Conservation (phyloP, 1,140 invertebrate species). For the Drosophila nasuta region DNA sequence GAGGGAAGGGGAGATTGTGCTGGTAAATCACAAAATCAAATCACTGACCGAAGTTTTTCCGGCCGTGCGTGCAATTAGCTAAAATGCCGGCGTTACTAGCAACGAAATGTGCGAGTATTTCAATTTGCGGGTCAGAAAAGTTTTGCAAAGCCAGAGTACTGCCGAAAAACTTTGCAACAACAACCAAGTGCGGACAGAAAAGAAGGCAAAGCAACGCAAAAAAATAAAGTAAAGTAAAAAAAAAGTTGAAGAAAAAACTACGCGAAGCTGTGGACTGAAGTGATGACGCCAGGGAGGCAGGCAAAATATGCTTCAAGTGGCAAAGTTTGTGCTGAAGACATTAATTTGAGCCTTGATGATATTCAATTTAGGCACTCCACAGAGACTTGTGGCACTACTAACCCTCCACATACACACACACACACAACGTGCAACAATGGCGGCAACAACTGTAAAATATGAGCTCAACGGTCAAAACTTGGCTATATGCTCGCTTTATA, state of each 20-base stretch:
- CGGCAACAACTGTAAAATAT: constrained; percentile 75
- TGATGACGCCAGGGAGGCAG: constrained; percentile 7
- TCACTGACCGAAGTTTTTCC: constrained; percentile 57
- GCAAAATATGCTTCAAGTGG: constrained; percentile 72
- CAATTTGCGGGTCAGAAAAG: constrained; percentile 71
- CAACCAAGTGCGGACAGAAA: constrained; percentile 62
- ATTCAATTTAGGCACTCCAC: constrained; percentile 81
- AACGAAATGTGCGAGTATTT: constrained; percentile 62
- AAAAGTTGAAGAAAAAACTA: background rate
- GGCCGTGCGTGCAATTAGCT: constrained; percentile 76
- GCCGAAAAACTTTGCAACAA: constrained; percentile 63
- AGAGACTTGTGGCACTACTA: constrained; percentile 68
- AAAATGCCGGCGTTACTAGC: constrained; percentile 40
- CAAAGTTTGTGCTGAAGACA: constrained; percentile 81
- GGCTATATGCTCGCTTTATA: constrained; percentile 25
- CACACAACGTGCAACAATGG: constrained; percentile 45
- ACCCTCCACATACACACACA: constrained; percentile 37
- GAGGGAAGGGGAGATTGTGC: background rate
- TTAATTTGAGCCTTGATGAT: constrained; percentile 82
- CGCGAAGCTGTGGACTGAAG: constrained; percentile 3
- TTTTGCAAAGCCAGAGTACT: constrained; percentile 36
- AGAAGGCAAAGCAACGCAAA: constrained; percentile 8
- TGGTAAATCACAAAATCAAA: constrained; percentile 44
- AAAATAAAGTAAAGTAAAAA: constrained; percentile 34
- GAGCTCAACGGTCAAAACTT: constrained; percentile 52